Base-by-base conservation (phyloP, 2,113 vertebrate genomes). In the Cyphomyrus discorhynchus region DNA sequence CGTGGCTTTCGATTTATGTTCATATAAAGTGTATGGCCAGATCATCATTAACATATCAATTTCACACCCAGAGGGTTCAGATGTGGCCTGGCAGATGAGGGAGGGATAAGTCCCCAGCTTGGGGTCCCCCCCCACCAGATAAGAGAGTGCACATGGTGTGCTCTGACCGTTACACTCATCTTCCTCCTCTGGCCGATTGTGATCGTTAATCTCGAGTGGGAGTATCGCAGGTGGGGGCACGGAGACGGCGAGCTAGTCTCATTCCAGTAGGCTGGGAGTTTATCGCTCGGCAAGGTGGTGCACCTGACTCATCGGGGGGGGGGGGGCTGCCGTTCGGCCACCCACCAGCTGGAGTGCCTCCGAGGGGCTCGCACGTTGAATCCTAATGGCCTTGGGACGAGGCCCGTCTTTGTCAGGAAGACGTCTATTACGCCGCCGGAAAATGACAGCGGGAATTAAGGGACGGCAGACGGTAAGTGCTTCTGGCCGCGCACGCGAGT, bases 401-500 rank as follows among this genome's bases (percentile, higher is more conserved):
- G 27, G n/a, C 50, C 85, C 50, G 50, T 88, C 49, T 88, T 88
- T 66, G 56, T n/a, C 31, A n/a, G 56, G 39, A 66, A 88, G 27
- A 90, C 50, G 89, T 89, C 47, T 87, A 56, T 85, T 90, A 85
- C 46, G n/a, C 62, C 42, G 62, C 66, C 88, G 42, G n/a, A 90
- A 89, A 91, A 27, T 90, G 90, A 90, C 91, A 86, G 90, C 88
- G 52, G 66, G 90, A 93, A 94, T 93, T 93, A 92, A 92, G 91
- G 90, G 88, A n/a, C 45, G 27, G 58, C 91, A 93, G 89, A 88
- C 91, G 19, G 19, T 90, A 91, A 93, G 92, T 88, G 91, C 87
- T 91, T 91, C 89, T 2, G 89, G 92, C 91, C 90, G 88, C 87
- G 90, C 89, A 91, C n/a, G 39, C 62, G 50, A 46, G 82, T 90